Base-by-base conservation (phyloP, 2,113 vertebrate species). In the Cettia cetti region DNA sequence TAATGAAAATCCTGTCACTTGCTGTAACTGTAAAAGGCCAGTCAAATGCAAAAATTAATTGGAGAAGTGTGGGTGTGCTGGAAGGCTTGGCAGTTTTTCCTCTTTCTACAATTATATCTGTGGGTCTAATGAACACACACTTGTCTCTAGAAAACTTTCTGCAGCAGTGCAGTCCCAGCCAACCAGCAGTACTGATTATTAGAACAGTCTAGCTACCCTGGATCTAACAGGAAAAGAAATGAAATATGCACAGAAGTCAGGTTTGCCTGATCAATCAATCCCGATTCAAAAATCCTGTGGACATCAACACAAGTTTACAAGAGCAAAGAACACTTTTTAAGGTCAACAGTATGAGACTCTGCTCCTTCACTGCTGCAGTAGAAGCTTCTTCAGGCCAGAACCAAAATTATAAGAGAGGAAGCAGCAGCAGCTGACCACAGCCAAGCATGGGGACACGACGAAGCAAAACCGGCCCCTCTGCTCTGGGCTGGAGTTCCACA, bases 41-140 rank as follows among this genome's bases (percentile, higher is more conserved):
- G 59, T 26, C 66, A 82, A 72, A 96, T 39, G 70, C 50, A 82
- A 95, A 95, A 94, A 92, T 81, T 92, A 90, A 93, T 60, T 92
- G 71, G 39, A 92, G 79, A 89, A 92, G 71, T 49, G 33, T 63
- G 40, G 12, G 7, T 74, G 75, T 65, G 39, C 26, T n/a, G 30
- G 59, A 92, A 92, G 10, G 9, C 54, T 53, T 89, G 79, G 86
- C 71, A 83, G 50, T 59, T 90, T 88, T 69, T 53, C 30, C 5
- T 33, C 71, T 74, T 35, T 78, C 27, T 39, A 66, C 47, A 52
- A 83, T 81, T 83, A 10, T 14, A 93, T 86, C 63, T 50, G 59
- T 76, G 61, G 20, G 39, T 86, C 78, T 92, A 89, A 82, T 33
- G 91, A 92, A 72, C 39, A 76, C 49, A 65, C 10, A 53, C 50